phyloP scores from a whole-genome alignment of 2,888 invertebrate species.

The Eurois occulta region DNA sequence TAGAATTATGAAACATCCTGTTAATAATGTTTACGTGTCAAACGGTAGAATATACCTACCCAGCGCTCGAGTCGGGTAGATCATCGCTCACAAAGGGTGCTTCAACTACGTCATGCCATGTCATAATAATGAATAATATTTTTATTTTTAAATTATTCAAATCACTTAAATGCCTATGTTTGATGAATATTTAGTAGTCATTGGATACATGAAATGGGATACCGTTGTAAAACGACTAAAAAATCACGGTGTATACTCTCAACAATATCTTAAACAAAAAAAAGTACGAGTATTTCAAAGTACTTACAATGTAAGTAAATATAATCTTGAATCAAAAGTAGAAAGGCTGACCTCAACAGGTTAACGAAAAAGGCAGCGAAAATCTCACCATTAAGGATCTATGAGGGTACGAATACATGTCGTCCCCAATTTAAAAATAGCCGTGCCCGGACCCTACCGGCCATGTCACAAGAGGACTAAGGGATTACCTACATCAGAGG shows the following conservation, averaged over 20 bases:
- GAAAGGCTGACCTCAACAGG: slow-evolving; percentile 26
- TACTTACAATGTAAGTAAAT: neutral
- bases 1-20: no score
- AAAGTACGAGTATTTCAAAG: neutral
- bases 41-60: no score
- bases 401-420: slow-evolving; percentile 16
- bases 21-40: no score
- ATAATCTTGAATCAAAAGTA: neutral
- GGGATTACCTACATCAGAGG: slow-evolving; percentile 39
- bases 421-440: slow-evolving; percentile 43
- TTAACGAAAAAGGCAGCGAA: slow-evolving; percentile 20
- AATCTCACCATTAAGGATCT: slow-evolving; percentile 1
- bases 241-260: neutral
- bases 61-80: no score
- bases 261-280: neutral
- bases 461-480: slow-evolving; percentile 22
- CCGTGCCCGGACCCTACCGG: neutral
- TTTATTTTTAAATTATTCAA: no score
- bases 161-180: no score
- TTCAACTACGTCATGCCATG: no score
- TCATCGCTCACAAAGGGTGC: no score
- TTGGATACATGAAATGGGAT: no score
- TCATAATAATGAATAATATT: no score
- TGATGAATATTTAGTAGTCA: no score
- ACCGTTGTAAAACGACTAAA: no score